phyloP scores from a whole-genome alignment of 2,113 vertebrate species.

The Balaenoptera acutorostrata region DNA sequence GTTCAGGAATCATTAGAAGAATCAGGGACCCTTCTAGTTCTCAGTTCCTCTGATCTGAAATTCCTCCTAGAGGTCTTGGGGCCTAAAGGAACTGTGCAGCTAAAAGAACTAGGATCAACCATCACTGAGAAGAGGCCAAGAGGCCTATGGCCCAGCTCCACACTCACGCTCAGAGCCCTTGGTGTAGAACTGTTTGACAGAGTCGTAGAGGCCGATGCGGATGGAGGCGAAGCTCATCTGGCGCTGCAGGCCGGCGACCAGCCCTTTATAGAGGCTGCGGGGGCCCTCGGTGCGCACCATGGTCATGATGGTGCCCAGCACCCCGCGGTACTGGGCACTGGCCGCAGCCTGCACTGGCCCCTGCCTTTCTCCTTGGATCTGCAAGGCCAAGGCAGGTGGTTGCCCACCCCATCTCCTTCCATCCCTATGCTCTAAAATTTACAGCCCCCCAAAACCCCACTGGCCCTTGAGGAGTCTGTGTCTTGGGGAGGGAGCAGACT shows the following conservation, averaged over 20 bases:
- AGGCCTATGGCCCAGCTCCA: not conserved
- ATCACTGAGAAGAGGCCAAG: not conserved
- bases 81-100: not conserved
- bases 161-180: slow-evolving; percentile 88
- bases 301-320: slow-evolving; percentile 89
- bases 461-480: not conserved
- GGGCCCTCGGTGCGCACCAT: slow-evolving; percentile 88
- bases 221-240: slow-evolving; percentile 93
- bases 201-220: slow-evolving; percentile 92
- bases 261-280: slow-evolving; percentile 86
- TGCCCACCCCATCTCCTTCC: not conserved
- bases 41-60: not conserved
- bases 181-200: slow-evolving; percentile 91
- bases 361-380: slow-evolving; percentile 89
- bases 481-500: not conserved
- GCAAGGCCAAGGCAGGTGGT: not conserved
- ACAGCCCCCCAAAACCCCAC: not conserved
- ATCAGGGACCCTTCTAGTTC: not conserved
- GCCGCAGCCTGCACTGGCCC: slow-evolving; percentile 69
- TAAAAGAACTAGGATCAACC: not conserved
- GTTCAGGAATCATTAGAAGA: not conserved
- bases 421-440: not conserved
- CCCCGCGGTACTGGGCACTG: slow-evolving; percentile 86
- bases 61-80: not conserved
- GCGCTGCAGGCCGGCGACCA: slow-evolving; percentile 90